These are phyloP conservation scores for Protobothrops mucrosquamatus DNA, from an alignment of 2,113 vertebrate species.

Conservation along the genomic window DNA sequence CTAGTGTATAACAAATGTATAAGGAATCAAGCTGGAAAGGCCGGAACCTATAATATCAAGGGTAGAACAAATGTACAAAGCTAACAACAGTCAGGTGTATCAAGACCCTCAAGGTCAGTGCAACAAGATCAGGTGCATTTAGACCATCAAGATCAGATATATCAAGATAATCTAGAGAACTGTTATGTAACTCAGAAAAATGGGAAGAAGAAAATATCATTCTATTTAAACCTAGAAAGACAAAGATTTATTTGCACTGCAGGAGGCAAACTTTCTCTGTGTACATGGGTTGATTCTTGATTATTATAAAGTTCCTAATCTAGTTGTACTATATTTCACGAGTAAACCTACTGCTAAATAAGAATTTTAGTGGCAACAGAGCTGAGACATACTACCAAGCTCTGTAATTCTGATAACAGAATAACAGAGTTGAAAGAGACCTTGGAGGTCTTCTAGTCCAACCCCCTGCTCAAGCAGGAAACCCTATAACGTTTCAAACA, in stretches of 20 bases:
- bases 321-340: not conserved
- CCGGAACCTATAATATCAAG: not conserved
- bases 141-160: not conserved
- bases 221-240: not conserved
- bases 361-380: not conserved
- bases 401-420: not conserved
- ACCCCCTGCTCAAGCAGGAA: not conserved
- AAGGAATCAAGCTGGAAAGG: not conserved
- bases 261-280: not conserved
- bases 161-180: not conserved
- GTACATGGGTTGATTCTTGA: not conserved
- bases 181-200: not conserved
- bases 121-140: not conserved
- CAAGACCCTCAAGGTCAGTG: not conserved
- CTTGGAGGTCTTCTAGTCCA: not conserved
- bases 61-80: not conserved
- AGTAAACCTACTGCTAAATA: not conserved
- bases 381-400: not conserved
- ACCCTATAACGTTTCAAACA: not conserved
- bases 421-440: not conserved
- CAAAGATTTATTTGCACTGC: not conserved
- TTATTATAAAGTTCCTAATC: not conserved
- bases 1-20: not conserved
- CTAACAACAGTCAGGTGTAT: not conserved
- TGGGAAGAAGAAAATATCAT: not conserved